Percentiles rank a stretch among this genome's conserved stretches.
Evolutionary conservation across 1,140 invertebrate species (phyloP).

Genomic region (Calephelis nemesis): DNA sequence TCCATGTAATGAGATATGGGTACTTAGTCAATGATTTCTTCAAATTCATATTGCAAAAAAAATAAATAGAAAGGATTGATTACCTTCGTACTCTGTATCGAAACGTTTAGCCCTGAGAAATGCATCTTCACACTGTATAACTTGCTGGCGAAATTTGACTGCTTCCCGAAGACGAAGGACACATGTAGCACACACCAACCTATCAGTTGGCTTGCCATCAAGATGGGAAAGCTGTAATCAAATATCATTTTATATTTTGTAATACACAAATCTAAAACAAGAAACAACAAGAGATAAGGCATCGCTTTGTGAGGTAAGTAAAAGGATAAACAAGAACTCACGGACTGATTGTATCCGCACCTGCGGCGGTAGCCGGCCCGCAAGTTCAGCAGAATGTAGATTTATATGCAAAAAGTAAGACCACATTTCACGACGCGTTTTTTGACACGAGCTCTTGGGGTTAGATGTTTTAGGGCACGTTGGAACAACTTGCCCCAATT

Average conservation of each 20-base stretch:
- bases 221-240: conserved; percentile 52
- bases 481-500: conserved; percentile 1
- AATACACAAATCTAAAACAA: background rate
- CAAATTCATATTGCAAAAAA: too few species aligned
- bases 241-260: background rate
- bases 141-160: conserved; percentile 48
- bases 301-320: too few species aligned
- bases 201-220: conserved; percentile 45
- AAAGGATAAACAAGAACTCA: too few species aligned
- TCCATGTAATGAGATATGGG: too few species aligned
- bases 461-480: background rate
- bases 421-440: background rate
- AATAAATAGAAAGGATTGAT: background rate
- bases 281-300: too few species aligned
- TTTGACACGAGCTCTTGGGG: background rate
- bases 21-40: too few species aligned
- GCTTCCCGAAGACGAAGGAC: conserved; percentile 56
- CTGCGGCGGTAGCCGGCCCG: too few species aligned
- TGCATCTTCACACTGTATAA: conserved; percentile 54
- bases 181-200: conserved; percentile 58
- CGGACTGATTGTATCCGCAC: too few species aligned
- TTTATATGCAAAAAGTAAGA: too few species aligned
- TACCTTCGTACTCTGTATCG: conserved; percentile 27
- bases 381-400: too few species aligned
- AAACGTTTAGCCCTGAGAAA: conserved; percentile 51